Percentiles rank a stretch among this genome's conserved stretches.
Conservation (phyloP, 2,797 vertebrate genomes). For the Simalia tracyae region DNA sequence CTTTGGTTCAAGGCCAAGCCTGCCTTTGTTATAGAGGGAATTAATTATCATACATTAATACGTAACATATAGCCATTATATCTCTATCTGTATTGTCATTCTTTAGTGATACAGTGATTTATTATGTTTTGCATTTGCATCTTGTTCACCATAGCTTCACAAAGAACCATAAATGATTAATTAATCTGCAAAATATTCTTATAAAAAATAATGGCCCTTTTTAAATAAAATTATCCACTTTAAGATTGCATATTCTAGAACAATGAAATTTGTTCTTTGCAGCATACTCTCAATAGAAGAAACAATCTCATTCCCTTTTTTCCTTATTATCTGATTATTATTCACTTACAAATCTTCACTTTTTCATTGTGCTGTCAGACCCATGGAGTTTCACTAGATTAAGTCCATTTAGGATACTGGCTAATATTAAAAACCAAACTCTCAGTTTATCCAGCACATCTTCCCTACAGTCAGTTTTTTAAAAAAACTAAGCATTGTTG, state of each 20-base stretch:
- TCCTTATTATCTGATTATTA: slow-evolving; percentile 34
- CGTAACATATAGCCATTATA: slow-evolving; percentile 31
- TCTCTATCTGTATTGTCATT: slow-evolving; percentile 30
- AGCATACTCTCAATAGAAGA: background rate
- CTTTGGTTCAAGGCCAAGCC: slow-evolving; percentile 70
- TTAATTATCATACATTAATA: slow-evolving; percentile 72
- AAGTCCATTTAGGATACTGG: background rate
- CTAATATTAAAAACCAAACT: background rate
- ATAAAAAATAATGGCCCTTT: background rate
- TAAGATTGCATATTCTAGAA: background rate
- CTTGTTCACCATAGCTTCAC: slow-evolving; percentile 28
- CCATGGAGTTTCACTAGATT: slow-evolving; percentile 7
- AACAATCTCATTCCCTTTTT: slow-evolving; percentile 3
- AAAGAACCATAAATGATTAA: background rate
- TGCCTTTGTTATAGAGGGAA: slow-evolving; percentile 60
- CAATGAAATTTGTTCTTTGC: background rate
- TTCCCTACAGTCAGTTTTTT: background rate
- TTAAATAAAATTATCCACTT: slow-evolving; percentile 30
- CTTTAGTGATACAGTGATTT: slow-evolving; percentile 20
- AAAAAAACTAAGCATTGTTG: background rate
- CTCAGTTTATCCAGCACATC: background rate
- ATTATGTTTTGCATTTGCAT: slow-evolving; percentile 31
- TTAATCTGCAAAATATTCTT: background rate
- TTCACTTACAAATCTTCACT: slow-evolving; percentile 25
- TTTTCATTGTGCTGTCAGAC: slow-evolving; percentile 25